Evolutionary conservation across 37 sponge, comb jelly and placozoan species (phyloP).

Genomic region (Agelas oroides): DNA sequence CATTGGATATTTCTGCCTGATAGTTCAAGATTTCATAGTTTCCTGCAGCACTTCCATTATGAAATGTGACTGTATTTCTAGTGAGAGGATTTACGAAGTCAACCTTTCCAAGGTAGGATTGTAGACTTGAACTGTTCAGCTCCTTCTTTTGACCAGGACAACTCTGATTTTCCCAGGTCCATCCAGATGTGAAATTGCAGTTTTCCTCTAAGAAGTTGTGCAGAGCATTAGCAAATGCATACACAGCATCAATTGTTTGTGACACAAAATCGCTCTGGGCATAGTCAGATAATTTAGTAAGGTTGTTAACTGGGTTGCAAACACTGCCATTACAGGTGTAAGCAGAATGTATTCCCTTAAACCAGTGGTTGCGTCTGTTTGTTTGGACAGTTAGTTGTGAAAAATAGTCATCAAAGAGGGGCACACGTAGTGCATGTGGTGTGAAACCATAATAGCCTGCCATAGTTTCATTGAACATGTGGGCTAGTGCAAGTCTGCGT

Average conservation of each 20-base stretch:
- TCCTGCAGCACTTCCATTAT: slow-evolving; percentile 33
- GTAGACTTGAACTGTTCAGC: slow-evolving; percentile 29
- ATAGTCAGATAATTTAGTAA: no score
- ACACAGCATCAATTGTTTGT: slow-evolving; percentile 79
- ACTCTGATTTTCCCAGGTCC: slow-evolving; percentile 6
- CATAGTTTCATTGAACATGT: slow-evolving; percentile 11
- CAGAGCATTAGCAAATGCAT: slow-evolving; percentile 72
- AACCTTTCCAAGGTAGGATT: slow-evolving; percentile 36
- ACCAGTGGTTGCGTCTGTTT: slow-evolving; percentile 68
- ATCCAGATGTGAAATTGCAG: slow-evolving; percentile 34
- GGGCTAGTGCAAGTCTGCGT: not conserved
- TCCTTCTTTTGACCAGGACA: slow-evolving; percentile 37
- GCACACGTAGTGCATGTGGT: slow-evolving; percentile 19
- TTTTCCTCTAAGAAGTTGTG: slow-evolving; percentile 61
- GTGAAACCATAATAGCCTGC: slow-evolving; percentile 51
- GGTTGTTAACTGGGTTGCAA: no score
- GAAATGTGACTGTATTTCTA: slow-evolving; percentile 38
- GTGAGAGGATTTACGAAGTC: slow-evolving; percentile 43
- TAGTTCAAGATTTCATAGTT: slow-evolving; percentile 50
- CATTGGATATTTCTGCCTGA: not conserved
- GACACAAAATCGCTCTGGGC: not conserved
- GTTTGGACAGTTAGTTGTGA: slow-evolving; percentile 28
- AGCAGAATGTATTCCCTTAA: slow-evolving; percentile 30
- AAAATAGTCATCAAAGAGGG: slow-evolving; percentile 46
- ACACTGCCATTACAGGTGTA: not conserved